Conservation (phyloP, 1,140 invertebrate genomes). For the Bradynema listronoti region DNA sequence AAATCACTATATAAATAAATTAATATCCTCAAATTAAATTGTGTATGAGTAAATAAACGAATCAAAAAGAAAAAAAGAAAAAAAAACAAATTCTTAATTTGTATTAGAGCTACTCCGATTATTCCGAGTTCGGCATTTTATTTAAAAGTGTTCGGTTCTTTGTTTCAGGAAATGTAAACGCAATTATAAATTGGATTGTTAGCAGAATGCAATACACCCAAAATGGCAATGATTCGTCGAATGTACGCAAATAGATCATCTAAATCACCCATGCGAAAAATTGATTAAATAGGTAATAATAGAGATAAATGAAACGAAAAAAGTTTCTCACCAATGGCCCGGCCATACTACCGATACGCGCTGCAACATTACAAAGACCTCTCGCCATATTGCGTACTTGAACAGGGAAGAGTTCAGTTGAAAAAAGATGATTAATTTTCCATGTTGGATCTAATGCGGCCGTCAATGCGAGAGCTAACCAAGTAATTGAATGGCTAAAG, state of each 20-base stretch:
- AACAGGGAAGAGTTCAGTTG: conserved; percentile 43
- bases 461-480: conserved; percentile 31
- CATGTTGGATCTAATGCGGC: conserved; percentile 44
- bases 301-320: too few relatives aligned
- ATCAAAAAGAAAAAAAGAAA: too few relatives aligned
- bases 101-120: too few relatives aligned
- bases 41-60: too few relatives aligned
- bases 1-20: too few relatives aligned
- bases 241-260: conserved; percentile 2
- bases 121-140: too few relatives aligned
- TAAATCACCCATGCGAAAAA: background rate
- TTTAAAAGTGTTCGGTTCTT: too few relatives aligned
- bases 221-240: conserved; percentile 1
- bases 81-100: too few relatives aligned
- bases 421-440: conserved; percentile 46
- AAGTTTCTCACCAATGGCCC: conserved; percentile 4
- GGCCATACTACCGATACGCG: conserved; percentile 5
- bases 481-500: conserved; percentile 25
- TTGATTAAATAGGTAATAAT: background rate
- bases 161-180: too few relatives aligned
- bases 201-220: conserved; percentile 4
- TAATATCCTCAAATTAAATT: too few relatives aligned
- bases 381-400: conserved; percentile 41
- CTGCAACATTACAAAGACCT: conserved; percentile 3
- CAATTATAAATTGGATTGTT: background rate